Base-by-base conservation (phyloP, 2,888 invertebrate species). In the Neoascia interrupta region DNA sequence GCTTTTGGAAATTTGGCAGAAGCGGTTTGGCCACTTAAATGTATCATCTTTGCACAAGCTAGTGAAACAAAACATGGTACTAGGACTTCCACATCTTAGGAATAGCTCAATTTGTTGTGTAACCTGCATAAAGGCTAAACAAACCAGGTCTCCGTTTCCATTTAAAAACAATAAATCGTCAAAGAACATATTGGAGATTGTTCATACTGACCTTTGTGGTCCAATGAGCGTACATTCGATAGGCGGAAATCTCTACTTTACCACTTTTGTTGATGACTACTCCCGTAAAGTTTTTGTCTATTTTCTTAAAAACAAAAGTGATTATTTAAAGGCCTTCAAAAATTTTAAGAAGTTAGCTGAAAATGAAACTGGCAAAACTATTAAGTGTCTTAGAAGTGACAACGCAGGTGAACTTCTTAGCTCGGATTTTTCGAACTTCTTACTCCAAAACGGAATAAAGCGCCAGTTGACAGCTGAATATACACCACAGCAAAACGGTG, bases 281-380 rank as follows among this genome's bases (percentile, higher is more conserved):
- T 43, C 56, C 11, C 13, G 56, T 3, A 56, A 56, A 8, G 8
- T 28, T 0, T 56, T 41, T 11, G 41, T 56, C 5, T 56, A 56
- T 19, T 41, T 56, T 26, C 28, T 56, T 11, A 21, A 28, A 54
- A 26, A 13, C 10, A 39, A 56, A n/a, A 54, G 39, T 10, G 28
- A 56, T 1, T 56, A 56, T 11, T 28, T 56, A 19, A 5, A 41
- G 1, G n/a, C n/a, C n/a, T n/a, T n/a, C n/a, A n/a, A n/a, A n/a
- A n/a, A n/a, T n/a, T n/a, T n/a, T n/a, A n/a, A n/a, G n/a, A 18
- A 6, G 5, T 21, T 18, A 13, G 43, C 34, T 15, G 31, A 58
- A 8, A 58, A 58, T 15, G 31, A 43, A 51, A 51, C 37, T 5
- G 13, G 13, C 4, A 5, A 37, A 37, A 37, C 13, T 6, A 37